These are phyloP conservation scores for Cryptus armator DNA, from an alignment of 2,888 invertebrate species.

Conservation along the genomic window DNA sequence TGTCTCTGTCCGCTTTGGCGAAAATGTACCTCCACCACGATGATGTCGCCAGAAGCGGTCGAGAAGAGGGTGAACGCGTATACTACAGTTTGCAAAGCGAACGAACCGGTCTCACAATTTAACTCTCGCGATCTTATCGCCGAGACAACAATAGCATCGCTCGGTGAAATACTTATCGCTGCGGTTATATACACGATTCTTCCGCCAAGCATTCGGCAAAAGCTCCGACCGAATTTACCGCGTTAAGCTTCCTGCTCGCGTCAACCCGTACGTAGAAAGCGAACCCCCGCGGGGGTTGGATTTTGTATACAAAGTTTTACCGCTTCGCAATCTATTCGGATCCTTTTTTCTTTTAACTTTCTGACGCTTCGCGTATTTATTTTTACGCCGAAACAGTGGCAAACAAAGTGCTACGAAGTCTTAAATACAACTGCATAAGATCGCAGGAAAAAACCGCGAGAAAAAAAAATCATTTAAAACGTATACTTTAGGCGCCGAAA, in stretches of 20 bases:
- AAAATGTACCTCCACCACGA: conserved; percentile 34
- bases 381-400: too few species aligned
- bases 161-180: conserved; percentile 79
- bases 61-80: conserved; percentile 23
- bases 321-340: too few species aligned
- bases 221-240: conserved; percentile 49
- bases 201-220: conserved; percentile 46
- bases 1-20: conserved; percentile 73
- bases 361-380: too few species aligned
- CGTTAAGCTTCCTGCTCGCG: background rate
- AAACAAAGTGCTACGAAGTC: too few species aligned
- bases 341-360: too few species aligned
- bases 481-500: too few species aligned
- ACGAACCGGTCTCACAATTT: conserved; percentile 71
- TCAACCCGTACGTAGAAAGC: background rate
- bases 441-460: too few species aligned
- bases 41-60: conserved; percentile 37
- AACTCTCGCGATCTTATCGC: conserved; percentile 79
- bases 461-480: too few species aligned
- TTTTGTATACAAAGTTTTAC: too few species aligned
- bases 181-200: conserved; percentile 48
- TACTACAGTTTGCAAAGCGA: conserved; percentile 39
- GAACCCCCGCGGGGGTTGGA: too few species aligned
- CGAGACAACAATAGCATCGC: conserved; percentile 79
- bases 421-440: too few species aligned